Evolutionary conservation across 2,797 vertebrate genomes (phyloP).

Genomic region (Prionace glauca): DNA sequence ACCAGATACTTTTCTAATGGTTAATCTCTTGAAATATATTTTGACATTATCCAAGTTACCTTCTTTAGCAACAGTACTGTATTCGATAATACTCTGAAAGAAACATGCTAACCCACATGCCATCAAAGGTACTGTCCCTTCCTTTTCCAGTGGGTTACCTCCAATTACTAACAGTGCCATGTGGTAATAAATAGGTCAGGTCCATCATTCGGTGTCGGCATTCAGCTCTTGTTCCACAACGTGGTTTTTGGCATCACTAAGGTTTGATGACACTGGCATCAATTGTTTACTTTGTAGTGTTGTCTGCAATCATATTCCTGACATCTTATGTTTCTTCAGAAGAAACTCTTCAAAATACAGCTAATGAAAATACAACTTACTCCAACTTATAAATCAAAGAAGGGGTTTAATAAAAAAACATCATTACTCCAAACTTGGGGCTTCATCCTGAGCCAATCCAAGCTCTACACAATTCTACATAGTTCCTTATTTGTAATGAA

Average conservation of each 20-base stretch:
- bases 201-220: background rate
- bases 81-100: background rate
- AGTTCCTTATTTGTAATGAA: too few relatives aligned
- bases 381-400: too few relatives aligned
- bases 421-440: too few relatives aligned
- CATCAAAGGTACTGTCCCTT: background rate
- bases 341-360: too few relatives aligned
- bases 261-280: background rate
- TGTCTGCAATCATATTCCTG: background rate
- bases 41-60: background rate
- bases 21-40: background rate
- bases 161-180: background rate
- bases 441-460: too few relatives aligned
- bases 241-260: background rate
- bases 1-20: background rate
- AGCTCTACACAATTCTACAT: too few relatives aligned
- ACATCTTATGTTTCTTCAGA: background rate
- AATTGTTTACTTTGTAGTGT: background rate
- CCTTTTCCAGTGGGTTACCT: background rate
- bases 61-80: background rate
- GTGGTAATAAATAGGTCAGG: background rate
- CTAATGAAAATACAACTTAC: too few relatives aligned
- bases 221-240: background rate
- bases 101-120: background rate
- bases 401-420: too few relatives aligned